phyloP scores from a whole-genome alignment of 2,888 invertebrate genomes.

The Drosophila phalerata region DNA sequence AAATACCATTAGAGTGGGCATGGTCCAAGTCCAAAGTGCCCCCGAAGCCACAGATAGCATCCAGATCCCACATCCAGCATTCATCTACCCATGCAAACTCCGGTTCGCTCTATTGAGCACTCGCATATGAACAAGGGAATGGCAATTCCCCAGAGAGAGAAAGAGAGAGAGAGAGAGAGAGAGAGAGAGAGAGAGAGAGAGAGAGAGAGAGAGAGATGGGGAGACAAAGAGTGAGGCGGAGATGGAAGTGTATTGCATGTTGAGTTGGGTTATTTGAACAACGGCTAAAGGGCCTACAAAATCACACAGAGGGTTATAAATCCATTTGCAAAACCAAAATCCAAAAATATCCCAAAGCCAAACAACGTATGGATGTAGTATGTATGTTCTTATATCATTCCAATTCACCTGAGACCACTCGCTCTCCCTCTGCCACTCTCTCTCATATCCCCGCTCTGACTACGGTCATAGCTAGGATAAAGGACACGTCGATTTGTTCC shows the following conservation, averaged over 20 bases:
- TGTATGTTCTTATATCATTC: conserved; percentile 10
- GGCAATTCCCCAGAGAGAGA: conserved; percentile 17
- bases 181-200: not conserved
- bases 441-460: not conserved
- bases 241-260: conserved; percentile 9
- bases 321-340: conserved; percentile 79
- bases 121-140: conserved; percentile 29
- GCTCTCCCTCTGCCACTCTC: not conserved
- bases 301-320: conserved; percentile 77
- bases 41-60: conserved; percentile 47
- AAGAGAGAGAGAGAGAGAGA: not conserved
- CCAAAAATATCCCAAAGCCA: conserved; percentile 79
- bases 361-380: conserved; percentile 44
- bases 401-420: conserved; percentile 14
- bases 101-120: conserved; percentile 57
- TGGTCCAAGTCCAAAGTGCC: conserved; percentile 9
- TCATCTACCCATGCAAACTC: conserved; percentile 24
- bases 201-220: not conserved
- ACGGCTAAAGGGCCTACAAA: conserved; percentile 79
- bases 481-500: conserved; percentile 10
- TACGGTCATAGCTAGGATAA: not conserved
- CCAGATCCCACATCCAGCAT: conserved; percentile 11
- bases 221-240: not conserved
- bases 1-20: conserved; percentile 71
- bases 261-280: conserved; percentile 72